These are phyloP conservation scores for Euproctis similis DNA, from an alignment of 2,888 invertebrate species.

Conservation along the genomic window DNA sequence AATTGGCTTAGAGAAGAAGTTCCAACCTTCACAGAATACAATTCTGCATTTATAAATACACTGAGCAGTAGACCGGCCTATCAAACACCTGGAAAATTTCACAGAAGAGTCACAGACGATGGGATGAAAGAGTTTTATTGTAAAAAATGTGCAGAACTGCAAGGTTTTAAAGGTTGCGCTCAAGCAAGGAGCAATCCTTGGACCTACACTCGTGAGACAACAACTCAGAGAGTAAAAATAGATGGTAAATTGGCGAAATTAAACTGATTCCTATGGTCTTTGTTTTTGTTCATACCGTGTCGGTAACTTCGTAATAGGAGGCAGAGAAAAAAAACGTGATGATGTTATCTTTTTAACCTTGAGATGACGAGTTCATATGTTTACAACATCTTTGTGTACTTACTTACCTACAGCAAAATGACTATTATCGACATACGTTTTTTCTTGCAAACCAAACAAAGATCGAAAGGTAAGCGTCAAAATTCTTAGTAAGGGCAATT, in stretches of 20 bases:
- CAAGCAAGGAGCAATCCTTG: constrained; percentile 38
- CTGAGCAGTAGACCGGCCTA: constrained; percentile 27
- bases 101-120: constrained; percentile 50
- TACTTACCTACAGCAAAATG: too few species aligned
- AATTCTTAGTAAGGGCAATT: too few species aligned
- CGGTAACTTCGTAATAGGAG: constrained; percentile 24
- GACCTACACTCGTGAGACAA: constrained; percentile 35
- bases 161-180: constrained; percentile 30
- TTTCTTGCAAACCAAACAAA: too few species aligned
- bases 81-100: constrained; percentile 34
- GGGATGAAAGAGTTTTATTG: constrained; percentile 61
- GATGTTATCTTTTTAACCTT: constrained; percentile 54
- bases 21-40: constrained; percentile 26
- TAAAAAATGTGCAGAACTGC: constrained; percentile 52
- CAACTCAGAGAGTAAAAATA: constrained; percentile 58
- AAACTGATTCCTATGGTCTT: constrained; percentile 52
- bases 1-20: constrained; percentile 49
- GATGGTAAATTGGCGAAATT: constrained; percentile 70
- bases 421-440: too few species aligned
- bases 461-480: too few species aligned
- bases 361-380: too few species aligned
- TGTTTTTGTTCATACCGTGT: constrained; percentile 52
- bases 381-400: too few species aligned
- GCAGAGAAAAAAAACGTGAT: constrained; percentile 37
- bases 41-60: constrained; percentile 22